Conservation (phyloP, 2,888 invertebrate genomes). For the Sympetrum striolatum region DNA sequence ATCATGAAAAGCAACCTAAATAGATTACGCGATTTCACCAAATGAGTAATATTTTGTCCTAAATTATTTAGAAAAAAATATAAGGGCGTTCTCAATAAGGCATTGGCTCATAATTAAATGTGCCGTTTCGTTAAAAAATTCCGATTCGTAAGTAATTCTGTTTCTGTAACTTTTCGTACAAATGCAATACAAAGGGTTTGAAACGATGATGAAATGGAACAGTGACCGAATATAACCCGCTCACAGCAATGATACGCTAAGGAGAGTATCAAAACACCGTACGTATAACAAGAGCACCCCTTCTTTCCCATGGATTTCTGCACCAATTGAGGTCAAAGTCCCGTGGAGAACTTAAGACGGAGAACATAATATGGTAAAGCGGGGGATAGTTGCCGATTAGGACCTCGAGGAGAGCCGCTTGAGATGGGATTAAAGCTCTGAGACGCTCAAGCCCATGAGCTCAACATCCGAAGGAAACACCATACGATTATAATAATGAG, state of each 20-base stretch:
- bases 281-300: conserved; percentile 10
- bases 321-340: conserved; percentile 30
- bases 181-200: neutral
- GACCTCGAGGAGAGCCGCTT: neutral
- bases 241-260: conserved; percentile 6
- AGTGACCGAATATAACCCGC: conserved; percentile 35
- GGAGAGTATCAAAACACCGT: conserved; percentile 27
- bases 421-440: neutral
- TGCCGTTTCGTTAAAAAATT: no score
- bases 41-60: no score
- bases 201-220: conserved; percentile 18
- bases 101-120: no score
- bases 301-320: conserved; percentile 39
- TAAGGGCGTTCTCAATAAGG: no score
- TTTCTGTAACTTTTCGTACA: no score
- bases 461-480: neutral
- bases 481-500: neutral
- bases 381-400: neutral
- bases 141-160: no score
- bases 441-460: neutral
- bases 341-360: conserved; percentile 16
- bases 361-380: conserved; percentile 12
- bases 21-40: no score
- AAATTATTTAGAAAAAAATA: no score
- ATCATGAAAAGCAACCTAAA: no score